These are phyloP conservation scores for Hoplodrina ambigua DNA, from an alignment of 2,888 invertebrate species.

Conservation along the genomic window DNA sequence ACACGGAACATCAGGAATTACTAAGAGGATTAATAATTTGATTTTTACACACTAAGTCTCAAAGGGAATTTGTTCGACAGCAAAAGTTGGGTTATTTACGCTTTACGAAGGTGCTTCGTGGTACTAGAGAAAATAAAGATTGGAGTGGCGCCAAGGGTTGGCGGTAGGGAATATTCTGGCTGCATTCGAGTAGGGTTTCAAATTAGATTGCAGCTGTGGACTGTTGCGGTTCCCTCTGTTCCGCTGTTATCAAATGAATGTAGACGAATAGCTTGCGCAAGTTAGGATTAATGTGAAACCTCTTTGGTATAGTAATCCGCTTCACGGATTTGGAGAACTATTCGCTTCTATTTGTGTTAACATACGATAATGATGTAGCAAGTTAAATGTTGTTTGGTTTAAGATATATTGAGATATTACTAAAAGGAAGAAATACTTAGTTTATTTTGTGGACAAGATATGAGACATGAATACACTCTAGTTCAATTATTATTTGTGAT, in stretches of 20 bases:
- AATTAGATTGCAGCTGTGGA: slow-evolving; percentile 73
- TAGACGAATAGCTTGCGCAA: slow-evolving; percentile 54
- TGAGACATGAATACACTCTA: neutral
- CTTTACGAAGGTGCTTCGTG: slow-evolving; percentile 72
- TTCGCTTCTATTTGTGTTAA: slow-evolving; percentile 20
- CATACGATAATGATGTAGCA: slow-evolving; percentile 3
- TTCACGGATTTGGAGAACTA: slow-evolving; percentile 25
- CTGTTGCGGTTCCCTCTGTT: slow-evolving; percentile 56
- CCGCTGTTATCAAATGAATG: slow-evolving; percentile 59
- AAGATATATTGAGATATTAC: slow-evolving; percentile 9
- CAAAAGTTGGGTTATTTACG: slow-evolving; percentile 76
- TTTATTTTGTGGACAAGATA: neutral
- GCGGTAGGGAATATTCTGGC: slow-evolving; percentile 70
- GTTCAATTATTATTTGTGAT: too few species aligned
- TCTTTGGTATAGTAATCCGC: slow-evolving; percentile 46
- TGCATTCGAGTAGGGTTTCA: slow-evolving; percentile 75
- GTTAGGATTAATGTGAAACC: slow-evolving; percentile 48
- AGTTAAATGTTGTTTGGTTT: slow-evolving; percentile 5
- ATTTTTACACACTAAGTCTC: slow-evolving; percentile 69
- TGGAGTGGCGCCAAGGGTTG: slow-evolving; percentile 78
- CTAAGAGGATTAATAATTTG: slow-evolving; percentile 27
- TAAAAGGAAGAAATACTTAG: neutral
- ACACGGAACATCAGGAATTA: neutral
- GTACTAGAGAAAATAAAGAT: slow-evolving; percentile 77
- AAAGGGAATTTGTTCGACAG: slow-evolving; percentile 77